Conservation (phyloP, 2,888 invertebrate genomes). For the Agrochola litura region DNA sequence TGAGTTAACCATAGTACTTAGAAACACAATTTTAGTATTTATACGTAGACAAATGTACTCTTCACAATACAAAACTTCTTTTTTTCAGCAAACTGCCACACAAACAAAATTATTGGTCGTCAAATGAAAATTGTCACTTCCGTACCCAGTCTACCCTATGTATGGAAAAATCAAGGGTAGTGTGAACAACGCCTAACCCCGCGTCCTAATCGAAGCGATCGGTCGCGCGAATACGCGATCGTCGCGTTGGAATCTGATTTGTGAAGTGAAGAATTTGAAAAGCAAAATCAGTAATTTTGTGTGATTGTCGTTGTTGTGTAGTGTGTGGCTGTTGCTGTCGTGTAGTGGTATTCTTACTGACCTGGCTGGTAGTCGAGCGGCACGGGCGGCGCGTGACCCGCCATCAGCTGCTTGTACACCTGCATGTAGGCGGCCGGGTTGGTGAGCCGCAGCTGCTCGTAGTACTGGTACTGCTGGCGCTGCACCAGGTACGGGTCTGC, state of each 20-base stretch:
- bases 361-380: conserved; percentile 53
- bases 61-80: no score
- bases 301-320: not conserved
- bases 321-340: no score
- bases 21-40: no score
- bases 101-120: no score
- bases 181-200: no score
- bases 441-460: conserved; percentile 93
- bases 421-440: conserved; percentile 95
- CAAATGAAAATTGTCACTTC: no score
- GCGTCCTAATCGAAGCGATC: not conserved
- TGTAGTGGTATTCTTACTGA: not conserved
- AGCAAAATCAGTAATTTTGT: not conserved
- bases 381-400: conserved; percentile 75
- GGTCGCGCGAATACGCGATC: not conserved
- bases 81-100: no score
- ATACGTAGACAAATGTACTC: no score
- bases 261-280: not conserved
- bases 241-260: no score
- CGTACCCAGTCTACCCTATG: no score
- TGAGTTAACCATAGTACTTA: no score
- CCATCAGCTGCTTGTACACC: conserved; percentile 94
- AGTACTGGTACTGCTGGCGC: conserved; percentile 93
- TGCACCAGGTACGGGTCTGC: conserved; percentile 91
- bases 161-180: no score